Conservation (phyloP, 2,888 invertebrate genomes). For the Chymomyza procnemis region DNA sequence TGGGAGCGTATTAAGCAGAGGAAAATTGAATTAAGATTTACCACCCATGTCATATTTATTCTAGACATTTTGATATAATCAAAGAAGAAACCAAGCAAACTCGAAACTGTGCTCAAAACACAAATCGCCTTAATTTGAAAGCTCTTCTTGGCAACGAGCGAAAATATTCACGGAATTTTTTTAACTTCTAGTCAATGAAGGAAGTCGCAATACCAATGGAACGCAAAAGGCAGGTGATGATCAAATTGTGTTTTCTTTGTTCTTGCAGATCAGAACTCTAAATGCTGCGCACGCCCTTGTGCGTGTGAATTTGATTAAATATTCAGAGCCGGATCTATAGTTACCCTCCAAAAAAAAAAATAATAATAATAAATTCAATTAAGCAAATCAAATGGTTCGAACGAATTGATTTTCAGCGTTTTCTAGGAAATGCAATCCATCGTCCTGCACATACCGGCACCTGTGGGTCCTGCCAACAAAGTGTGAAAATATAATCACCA, state of each 20-base stretch:
- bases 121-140: too few species aligned
- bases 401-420: conserved; percentile 52
- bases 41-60: too few species aligned
- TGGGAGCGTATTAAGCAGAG: too few species aligned
- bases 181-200: too few species aligned
- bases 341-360: background rate
- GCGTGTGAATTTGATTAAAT: conserved; percentile 65
- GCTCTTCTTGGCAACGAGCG: too few species aligned
- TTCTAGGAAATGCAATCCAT: conserved; percentile 52
- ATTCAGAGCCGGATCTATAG: background rate
- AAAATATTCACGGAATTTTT: too few species aligned
- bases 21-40: too few species aligned
- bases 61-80: too few species aligned
- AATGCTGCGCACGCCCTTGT: conserved; percentile 28
- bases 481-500: conserved; percentile 48
- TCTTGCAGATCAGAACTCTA: background rate
- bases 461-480: conserved; percentile 42
- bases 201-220: too few species aligned
- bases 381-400: conserved; percentile 60
- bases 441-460: conserved; percentile 34
- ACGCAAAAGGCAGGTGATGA: background rate
- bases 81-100: too few species aligned
- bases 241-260: background rate
- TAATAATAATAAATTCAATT: conserved; percentile 67
- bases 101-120: too few species aligned